Percentiles rank a stretch among this genome's conserved stretches.
Evolutionary conservation across 2,113 vertebrate genomes (phyloP).

Genomic region (Tragelaphus scriptus): DNA sequence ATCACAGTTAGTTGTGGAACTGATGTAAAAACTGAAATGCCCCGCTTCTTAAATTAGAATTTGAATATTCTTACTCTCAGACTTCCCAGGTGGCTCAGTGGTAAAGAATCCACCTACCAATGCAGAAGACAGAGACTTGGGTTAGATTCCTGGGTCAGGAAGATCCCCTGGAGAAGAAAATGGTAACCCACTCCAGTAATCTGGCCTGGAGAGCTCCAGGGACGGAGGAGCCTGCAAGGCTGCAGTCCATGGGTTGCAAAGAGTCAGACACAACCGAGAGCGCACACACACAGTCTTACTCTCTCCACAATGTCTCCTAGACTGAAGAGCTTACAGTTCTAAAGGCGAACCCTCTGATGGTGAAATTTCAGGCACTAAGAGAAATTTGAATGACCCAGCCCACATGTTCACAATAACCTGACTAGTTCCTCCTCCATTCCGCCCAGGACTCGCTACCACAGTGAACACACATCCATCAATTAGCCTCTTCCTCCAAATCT

Average conservation of each 20-base stretch:
- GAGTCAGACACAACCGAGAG: not conserved
- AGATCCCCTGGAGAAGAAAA: not conserved
- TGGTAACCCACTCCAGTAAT: not conserved
- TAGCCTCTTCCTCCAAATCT: not conserved
- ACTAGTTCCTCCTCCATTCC: not conserved
- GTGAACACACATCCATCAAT: not conserved
- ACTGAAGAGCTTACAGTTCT: not conserved
- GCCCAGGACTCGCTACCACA: not conserved
- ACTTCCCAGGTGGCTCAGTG: not conserved
- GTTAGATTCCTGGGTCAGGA: not conserved
- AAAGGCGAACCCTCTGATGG: not conserved
- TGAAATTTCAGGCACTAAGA: not conserved
- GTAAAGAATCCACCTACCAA: not conserved
- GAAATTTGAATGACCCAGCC: not conserved
- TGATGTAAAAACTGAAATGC: not conserved
- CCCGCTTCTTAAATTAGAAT: not conserved
- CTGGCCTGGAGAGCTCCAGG: not conserved
- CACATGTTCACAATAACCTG: not conserved
- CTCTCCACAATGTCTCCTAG: not conserved
- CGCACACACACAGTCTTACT: fast-evolving
- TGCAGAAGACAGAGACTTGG: not conserved
- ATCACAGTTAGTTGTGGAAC: not conserved
- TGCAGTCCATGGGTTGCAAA: not conserved
- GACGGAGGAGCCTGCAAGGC: not conserved
- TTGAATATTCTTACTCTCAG: not conserved